Evolutionary conservation across 2,113 vertebrate genomes (phyloP).

Genomic region (Grammomys surdaster): DNA sequence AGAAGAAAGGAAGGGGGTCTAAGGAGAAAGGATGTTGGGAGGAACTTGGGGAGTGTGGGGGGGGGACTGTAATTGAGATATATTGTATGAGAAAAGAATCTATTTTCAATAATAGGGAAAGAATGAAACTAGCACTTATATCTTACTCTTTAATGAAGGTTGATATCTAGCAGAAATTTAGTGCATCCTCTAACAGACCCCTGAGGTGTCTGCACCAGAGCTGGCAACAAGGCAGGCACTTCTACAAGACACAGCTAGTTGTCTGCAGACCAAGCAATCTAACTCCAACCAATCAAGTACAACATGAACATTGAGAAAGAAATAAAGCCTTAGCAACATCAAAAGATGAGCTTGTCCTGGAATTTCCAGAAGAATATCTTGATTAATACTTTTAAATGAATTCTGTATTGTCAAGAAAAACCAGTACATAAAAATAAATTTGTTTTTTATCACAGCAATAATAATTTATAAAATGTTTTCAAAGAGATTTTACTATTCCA

Average conservation of each 20-base stretch:
- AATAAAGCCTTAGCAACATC: slow-evolving; percentile 3
- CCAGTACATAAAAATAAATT: not conserved
- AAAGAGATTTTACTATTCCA: slow-evolving; percentile 2
- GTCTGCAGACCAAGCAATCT: not conserved
- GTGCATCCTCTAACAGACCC: not conserved
- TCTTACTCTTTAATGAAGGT: not conserved
- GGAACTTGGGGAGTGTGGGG: not conserved
- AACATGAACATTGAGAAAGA: not conserved
- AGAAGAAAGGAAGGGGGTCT: no score
- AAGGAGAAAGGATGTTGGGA: not conserved
- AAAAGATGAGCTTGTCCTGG: not conserved
- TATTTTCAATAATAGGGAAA: not conserved
- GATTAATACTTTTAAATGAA: slow-evolving; percentile 2
- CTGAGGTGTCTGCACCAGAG: not conserved
- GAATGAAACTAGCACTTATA: not conserved
- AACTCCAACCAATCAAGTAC: not conserved
- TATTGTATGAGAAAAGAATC: not conserved
- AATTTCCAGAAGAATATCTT: not conserved
- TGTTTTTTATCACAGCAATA: not conserved
- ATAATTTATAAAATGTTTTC: not conserved
- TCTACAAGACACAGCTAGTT: not conserved
- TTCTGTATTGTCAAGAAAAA: not conserved
- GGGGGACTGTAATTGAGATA: not conserved
- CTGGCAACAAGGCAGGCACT: not conserved
- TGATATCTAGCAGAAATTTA: no score